Percentiles rank a stretch among this genome's conserved stretches.
These are phyloP conservation scores for Beris morrisii DNA, from an alignment of 2,888 invertebrate genomes.

Conservation along the genomic window DNA sequence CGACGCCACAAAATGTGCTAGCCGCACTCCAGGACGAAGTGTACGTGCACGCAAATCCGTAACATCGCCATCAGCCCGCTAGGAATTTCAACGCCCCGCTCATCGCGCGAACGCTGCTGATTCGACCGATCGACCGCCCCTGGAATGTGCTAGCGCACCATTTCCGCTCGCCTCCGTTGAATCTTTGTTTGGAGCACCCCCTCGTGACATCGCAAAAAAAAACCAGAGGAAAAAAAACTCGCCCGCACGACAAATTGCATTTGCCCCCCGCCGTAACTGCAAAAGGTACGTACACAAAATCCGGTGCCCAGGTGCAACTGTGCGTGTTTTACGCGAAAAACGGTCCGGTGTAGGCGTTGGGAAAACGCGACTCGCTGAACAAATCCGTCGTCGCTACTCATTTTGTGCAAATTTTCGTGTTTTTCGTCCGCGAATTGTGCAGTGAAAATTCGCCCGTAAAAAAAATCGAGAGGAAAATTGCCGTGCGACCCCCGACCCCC, in stretches of 20 bases:
- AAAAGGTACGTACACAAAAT: no score
- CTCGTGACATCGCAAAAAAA: no score
- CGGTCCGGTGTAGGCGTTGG: no score
- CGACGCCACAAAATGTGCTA: neutral
- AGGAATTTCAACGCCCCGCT: neutral
- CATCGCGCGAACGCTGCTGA: neutral
- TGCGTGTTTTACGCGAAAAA: neutral
- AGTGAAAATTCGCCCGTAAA: neutral
- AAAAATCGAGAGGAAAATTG: neutral
- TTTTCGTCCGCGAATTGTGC: neutral
- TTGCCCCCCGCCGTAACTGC: no score
- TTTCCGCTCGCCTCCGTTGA: no score
- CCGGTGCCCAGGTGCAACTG: neutral
- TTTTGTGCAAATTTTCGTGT: constrained; percentile 1
- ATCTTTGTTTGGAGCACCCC: no score
- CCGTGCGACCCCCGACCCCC: neutral
- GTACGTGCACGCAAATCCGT: neutral
- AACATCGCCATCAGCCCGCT: neutral
- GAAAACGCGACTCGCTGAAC: no score
- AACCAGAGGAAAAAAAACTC: no score
- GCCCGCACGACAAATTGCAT: no score
- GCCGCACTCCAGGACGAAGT: neutral
- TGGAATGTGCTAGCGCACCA: no score
- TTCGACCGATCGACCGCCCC: no score
- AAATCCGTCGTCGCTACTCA: neutral